Evolutionary conservation across 2,113 vertebrate genomes (phyloP).

Genomic region (Connochaetes taurinus): DNA sequence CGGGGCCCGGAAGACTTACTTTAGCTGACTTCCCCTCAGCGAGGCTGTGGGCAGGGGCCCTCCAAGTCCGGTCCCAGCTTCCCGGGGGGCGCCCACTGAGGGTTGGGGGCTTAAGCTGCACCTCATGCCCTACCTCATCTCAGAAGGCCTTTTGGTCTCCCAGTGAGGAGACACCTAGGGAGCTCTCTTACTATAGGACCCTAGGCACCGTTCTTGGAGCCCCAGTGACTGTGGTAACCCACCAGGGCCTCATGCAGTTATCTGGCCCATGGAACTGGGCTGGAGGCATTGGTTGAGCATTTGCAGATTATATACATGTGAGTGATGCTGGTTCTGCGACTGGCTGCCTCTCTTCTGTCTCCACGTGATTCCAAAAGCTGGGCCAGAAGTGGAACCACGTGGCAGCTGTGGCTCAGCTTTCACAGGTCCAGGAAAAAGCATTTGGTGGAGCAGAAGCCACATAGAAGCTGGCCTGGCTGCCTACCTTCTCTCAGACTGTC

Average conservation of each 20-base stretch:
- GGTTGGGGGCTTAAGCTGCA: rapidly evolving
- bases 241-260: rapidly evolving
- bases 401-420: not conserved
- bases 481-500: not conserved
- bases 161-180: not conserved
- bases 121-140: not conserved
- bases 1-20: slow-evolving; percentile 52
- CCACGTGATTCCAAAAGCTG: not conserved
- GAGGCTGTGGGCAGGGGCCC: slow-evolving; percentile 36
- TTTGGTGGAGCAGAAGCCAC: not conserved
- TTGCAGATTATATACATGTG: rapidly evolving
- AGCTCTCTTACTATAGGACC: not conserved
- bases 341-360: not conserved
- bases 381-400: not conserved
- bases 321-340: not conserved
- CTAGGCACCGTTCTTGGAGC: not conserved
- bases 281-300: not conserved
- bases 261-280: not conserved
- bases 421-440: not conserved
- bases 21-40: slow-evolving; percentile 38
- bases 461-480: not conserved
- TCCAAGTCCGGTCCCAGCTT: not conserved
- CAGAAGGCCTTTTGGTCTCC: not conserved
- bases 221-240: not conserved
- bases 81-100: not conserved